Conservation (phyloP, 2,888 invertebrate genomes). For the Callyntrura sp. region DNA sequence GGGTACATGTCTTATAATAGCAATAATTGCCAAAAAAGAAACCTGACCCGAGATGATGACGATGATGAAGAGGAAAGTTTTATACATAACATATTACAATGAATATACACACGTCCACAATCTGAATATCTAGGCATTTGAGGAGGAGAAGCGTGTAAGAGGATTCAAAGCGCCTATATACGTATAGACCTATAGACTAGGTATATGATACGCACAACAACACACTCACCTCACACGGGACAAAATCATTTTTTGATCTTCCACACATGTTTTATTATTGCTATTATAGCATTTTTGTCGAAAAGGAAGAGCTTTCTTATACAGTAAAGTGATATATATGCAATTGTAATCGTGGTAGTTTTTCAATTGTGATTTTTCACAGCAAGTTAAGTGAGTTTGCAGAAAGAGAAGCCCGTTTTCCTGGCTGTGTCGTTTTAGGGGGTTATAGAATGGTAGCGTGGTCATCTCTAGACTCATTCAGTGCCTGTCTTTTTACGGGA, state of each 20-base stretch:
- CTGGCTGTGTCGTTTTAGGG: background rate
- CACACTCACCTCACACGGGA: background rate
- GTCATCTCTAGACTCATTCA: slow-evolving; percentile 45
- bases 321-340: background rate
- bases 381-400: background rate
- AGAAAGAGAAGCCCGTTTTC: slow-evolving; percentile 6
- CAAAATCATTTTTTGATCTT: background rate
- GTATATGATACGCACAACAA: no score
- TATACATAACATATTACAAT: background rate
- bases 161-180: no score
- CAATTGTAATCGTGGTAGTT: background rate
- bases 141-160: no score
- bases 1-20: background rate
- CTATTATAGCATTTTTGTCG: background rate
- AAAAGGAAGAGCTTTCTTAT: background rate
- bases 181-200: no score
- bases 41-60: slow-evolving; percentile 28
- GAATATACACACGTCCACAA: no score
- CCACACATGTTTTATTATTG: background rate
- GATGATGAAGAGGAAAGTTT: background rate
- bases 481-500: slow-evolving; percentile 49
- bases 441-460: slow-evolving; percentile 25
- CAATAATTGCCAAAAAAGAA: background rate
- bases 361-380: background rate
- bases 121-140: no score